Evolutionary conservation across 2,113 vertebrate genomes (phyloP).

Genomic region (Melanostigma gelatinosum): DNA sequence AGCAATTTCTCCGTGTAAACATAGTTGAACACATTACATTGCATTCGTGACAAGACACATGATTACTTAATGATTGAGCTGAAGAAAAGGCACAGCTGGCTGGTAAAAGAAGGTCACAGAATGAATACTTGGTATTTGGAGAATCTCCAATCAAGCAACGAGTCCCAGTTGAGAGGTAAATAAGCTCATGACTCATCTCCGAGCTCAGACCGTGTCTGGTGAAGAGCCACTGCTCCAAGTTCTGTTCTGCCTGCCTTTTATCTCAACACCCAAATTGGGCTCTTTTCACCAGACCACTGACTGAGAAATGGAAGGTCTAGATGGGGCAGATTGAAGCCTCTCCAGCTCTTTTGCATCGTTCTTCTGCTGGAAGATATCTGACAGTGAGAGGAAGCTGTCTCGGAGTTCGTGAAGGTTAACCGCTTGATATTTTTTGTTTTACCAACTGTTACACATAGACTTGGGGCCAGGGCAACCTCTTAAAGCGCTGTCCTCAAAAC

Average conservation of each 20-base stretch:
- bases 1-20: constrained; percentile 1
- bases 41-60: constrained; percentile 3
- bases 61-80: constrained; percentile 24
- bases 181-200: constrained; percentile 62
- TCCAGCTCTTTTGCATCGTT: constrained; percentile 43
- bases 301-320: constrained; percentile 41
- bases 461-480: background rate
- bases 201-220: constrained; percentile 37
- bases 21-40: constrained; percentile 32
- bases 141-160: constrained; percentile 47
- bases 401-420: constrained; percentile 12
- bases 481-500: background rate
- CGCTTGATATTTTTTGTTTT: background rate
- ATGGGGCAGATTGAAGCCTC: constrained; percentile 35
- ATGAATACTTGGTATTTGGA: constrained; percentile 50
- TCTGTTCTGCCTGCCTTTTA: constrained; percentile 61
- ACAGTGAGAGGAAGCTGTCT: constrained; percentile 18
- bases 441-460: constrained; percentile 6
- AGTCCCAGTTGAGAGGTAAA: constrained; percentile 63
- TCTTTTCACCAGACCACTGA: constrained; percentile 53
- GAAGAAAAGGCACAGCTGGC: constrained; percentile 49
- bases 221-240: constrained; percentile 32
- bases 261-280: constrained; percentile 58
- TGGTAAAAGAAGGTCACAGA: constrained; percentile 31
- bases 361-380: background rate